phyloP scores from a whole-genome alignment of 1,140 invertebrate species.

The Steinernema khuongi region DNA sequence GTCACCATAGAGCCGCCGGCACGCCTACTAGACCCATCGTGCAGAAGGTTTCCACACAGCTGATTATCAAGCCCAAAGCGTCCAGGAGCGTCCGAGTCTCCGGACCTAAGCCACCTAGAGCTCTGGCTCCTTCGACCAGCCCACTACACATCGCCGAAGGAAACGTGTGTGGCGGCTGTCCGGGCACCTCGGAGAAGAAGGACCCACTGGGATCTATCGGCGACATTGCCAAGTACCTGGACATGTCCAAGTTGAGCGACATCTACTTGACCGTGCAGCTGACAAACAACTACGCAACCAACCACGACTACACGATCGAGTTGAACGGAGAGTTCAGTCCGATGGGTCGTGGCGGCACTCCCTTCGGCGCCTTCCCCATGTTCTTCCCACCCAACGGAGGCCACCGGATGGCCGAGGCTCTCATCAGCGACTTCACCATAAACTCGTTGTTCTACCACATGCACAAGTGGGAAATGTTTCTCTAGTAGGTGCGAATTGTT shows the following conservation, averaged over 20 bases:
- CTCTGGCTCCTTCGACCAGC: slow-evolving; percentile 20
- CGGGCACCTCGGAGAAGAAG: slow-evolving; percentile 28
- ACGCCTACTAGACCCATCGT: neutral
- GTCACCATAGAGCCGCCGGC: no score
- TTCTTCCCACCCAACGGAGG: slow-evolving; percentile 47
- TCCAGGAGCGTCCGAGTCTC: neutral
- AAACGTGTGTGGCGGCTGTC: slow-evolving; percentile 35
- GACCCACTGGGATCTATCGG: neutral
- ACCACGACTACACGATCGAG: slow-evolving; percentile 54
- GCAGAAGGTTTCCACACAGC: no score
- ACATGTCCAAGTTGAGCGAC: slow-evolving; percentile 51
- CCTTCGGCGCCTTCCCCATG: slow-evolving; percentile 56
- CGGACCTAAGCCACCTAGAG: neutral
- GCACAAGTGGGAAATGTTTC: slow-evolving; percentile 46
- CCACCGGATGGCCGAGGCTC: slow-evolving; percentile 53
- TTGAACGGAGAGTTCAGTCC: slow-evolving; percentile 54
- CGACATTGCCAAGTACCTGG: slow-evolving; percentile 36
- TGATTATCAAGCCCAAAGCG: no score
- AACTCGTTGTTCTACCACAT: slow-evolving; percentile 56
- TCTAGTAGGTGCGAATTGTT: neutral
- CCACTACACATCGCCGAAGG: neutral
- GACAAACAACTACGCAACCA: slow-evolving; percentile 53
- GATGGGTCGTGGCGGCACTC: slow-evolving; percentile 48
- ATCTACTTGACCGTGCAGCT: slow-evolving; percentile 53
- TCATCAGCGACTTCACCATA: slow-evolving; percentile 54